Conservation (phyloP, 2,888 invertebrate genomes). For the Muscina levida region DNA sequence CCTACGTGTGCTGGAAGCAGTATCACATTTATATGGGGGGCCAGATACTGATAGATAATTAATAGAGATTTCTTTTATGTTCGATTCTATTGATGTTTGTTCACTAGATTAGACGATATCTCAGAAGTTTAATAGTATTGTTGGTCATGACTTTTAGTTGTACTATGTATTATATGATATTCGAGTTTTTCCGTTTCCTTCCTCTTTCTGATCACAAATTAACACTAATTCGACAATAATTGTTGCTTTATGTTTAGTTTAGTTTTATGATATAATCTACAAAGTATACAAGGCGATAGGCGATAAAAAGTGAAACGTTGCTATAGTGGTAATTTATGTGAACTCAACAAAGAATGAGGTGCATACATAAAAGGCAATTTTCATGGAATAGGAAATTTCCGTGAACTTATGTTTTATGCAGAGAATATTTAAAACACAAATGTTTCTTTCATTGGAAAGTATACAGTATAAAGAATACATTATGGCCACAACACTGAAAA, state of each 20-base stretch:
- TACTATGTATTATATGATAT: neutral
- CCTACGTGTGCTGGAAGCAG: neutral
- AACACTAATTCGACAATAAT: conserved; percentile 11
- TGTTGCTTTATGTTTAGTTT: neutral
- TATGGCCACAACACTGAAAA: too few species aligned
- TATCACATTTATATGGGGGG: neutral
- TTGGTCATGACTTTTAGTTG: neutral
- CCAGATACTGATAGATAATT: conserved; percentile 5
- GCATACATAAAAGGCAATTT: too few species aligned
- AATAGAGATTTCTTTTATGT: neutral
- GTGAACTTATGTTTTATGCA: too few species aligned
- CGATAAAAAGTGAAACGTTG: too few species aligned
- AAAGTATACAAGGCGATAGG: too few species aligned
- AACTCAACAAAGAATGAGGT: too few species aligned
- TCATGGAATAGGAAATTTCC: too few species aligned
- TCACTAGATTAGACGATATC: neutral
- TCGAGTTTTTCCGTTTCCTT: neutral
- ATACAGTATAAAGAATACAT: too few species aligned
- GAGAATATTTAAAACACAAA: too few species aligned
- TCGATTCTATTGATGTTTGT: neutral
- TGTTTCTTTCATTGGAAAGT: too few species aligned
- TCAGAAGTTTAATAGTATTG: neutral
- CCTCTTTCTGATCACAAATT: conserved; percentile 3
- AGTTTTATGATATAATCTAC: neutral
- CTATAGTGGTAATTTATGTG: too few species aligned